phyloP scores from a whole-genome alignment of 2,797 vertebrate genomes.

The Echiichthys vipera region DNA sequence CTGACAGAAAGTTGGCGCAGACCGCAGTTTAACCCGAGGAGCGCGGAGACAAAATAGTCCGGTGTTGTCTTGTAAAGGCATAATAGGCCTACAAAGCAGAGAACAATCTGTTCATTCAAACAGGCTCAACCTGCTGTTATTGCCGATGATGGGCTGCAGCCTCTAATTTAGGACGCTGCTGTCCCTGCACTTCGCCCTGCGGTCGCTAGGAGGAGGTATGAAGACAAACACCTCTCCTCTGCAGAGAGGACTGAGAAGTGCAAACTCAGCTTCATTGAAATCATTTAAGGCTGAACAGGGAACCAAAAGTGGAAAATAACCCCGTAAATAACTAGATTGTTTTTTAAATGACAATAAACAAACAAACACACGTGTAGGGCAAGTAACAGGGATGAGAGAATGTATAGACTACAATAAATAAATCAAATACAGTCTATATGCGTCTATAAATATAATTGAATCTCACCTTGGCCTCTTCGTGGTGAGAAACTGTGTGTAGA shows the following conservation, averaged over 20 bases:
- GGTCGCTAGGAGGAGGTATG: conserved; percentile 80
- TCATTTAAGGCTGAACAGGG: not conserved
- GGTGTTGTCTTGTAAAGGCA: not conserved
- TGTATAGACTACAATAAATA: not conserved
- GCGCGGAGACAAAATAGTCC: not conserved
- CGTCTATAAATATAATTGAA: not conserved
- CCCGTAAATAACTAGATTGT: not conserved
- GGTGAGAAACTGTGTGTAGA: conserved; percentile 35
- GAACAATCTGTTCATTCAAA: conserved; percentile 6
- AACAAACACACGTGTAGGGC: not conserved
- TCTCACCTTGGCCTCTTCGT: conserved; percentile 1
- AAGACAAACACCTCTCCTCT: conserved; percentile 15
- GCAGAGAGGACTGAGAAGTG: not conserved
- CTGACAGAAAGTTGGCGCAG: conserved; percentile 63
- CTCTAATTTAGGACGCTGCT: conserved; percentile 4
- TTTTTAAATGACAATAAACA: too few relatives aligned
- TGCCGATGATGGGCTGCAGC: conserved; percentile 18
- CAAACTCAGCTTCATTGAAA: not conserved
- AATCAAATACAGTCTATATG: too few relatives aligned
- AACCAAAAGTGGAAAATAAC: not conserved
- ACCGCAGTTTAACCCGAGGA: conserved; percentile 1
- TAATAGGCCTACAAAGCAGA: not conserved
- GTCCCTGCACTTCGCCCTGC: conserved; percentile 52
- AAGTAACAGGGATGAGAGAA: not conserved
- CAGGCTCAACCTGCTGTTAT: not conserved